Base-by-base conservation (phyloP, 2,113 vertebrate genomes). In the Notiomystis cincta region DNA sequence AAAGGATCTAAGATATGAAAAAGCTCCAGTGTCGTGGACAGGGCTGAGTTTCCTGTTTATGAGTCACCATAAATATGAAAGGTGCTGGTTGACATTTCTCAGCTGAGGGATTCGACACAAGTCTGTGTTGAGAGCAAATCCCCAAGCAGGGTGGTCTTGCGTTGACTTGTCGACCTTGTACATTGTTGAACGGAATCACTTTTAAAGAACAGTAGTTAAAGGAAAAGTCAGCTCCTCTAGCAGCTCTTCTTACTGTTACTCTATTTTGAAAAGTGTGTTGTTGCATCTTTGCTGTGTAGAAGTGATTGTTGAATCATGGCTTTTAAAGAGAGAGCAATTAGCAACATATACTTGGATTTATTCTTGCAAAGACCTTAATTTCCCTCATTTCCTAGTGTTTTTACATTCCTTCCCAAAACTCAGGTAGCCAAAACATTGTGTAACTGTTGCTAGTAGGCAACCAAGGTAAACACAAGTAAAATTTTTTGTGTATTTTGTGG, bases 41-140 rank as follows among this genome's bases (percentile, higher is more conserved):
- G 97, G 94, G 94, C 96, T 90, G 90, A 95, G 95, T 95, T 98
- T 98, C 98, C 98, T 98, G 98, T 98, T 98, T 98, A 98, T 98
- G 98, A 98, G 97, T 98, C 98, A 98, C 97, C 97, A 98, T 98
- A 98, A 98, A 98, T 98, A 98, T 96, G 97, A 97, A 98, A 98
- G 98, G 98, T 98, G 98, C 97, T 98, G 97, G 98, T 97, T 98
- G 98, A 98, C 97, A 98, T 98, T 98, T 98, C 97, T 98, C 98
- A 98, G 98, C 98, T 97, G 98, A 98, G 93, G 96, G 96, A 97
- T 97, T 97, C 56, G 58, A 96, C 93, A 95, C 92, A 97, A 97
- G 95, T 93, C 90, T 97, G 95, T 92, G 96, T 95, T 90, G 97
- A 96, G 95, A 97, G 86, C 88, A 97, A 96, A 98, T 92, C 94